Base-by-base conservation (phyloP, 2,888 invertebrate genomes). In the Tetragonisca angustula region DNA sequence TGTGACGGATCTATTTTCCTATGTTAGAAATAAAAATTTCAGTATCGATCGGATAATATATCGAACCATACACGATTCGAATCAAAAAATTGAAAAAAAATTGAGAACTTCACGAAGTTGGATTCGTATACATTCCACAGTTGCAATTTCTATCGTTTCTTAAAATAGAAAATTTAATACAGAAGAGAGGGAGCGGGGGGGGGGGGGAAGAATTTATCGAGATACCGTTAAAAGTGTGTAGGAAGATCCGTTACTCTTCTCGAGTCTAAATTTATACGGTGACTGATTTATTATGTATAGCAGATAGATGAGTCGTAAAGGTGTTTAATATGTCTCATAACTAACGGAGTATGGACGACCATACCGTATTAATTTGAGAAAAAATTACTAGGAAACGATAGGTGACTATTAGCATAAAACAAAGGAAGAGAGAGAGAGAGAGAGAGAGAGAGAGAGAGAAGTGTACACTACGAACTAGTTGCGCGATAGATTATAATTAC, bases 201-300 rank as follows among this genome's bases (percentile, higher is more conserved):
- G 9, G 9, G 9, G 9, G 0, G 9, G 2, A 1, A 11, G 11
- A 9, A 43, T 43, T 43, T 17, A 11, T 43, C 17, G 4, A 17
- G 43, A 15, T 54, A 64, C 71, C 73, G 73, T 73, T 73, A 49
- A 64, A 77, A n/a, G n/a, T 15, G 49, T 54, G 21, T 24, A 77
- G 64, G n/a, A 52, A 52, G 72, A 71, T 64, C 62, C 71, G 62
- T 77, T 72, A 77, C 13, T 24, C 19, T 32, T 36, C 36, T 24
- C 17, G 4, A 15, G 32, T 43, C 27, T n/a, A 64, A 56, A 27
- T 61, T 54, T 64, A 50, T n/a, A 70, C 17, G 24, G 4, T 54
- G 49, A 64, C 52, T 73, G 11, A 32, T 73, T 74, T 50, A 64
- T 43, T 52, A 59, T 15, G 2, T n/a, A 36, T 19, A 27, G 19